Evolutionary conservation across 2,888 invertebrate genomes (phyloP).

Genomic region (Pilophorus perplexus): DNA sequence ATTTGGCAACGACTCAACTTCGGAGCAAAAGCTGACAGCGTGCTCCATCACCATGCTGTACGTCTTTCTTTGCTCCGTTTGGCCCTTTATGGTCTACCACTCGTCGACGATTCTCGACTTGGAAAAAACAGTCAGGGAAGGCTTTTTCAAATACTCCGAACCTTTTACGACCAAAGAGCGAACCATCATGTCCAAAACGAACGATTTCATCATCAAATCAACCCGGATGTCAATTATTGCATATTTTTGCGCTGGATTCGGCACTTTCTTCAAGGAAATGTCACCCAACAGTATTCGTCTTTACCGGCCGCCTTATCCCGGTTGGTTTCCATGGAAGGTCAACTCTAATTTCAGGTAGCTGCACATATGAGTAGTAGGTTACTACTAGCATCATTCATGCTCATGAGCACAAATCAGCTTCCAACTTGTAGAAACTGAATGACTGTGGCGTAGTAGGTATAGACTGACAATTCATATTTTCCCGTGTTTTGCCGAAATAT

Average conservation of each 20-base stretch:
- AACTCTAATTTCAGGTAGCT: slow-evolving; percentile 7
- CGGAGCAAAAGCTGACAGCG: slow-evolving; percentile 6
- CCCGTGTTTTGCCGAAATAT: too few species aligned
- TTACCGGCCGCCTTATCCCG: slow-evolving; percentile 19
- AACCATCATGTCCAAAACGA: slow-evolving; percentile 14
- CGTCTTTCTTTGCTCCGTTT: slow-evolving; percentile 11
- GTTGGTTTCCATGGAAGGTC: slow-evolving; percentile 26
- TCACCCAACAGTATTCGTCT: slow-evolving; percentile 5
- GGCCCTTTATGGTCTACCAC: slow-evolving; percentile 22
- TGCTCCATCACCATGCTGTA: slow-evolving; percentile 6
- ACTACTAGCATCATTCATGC: neutral
- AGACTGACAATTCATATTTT: too few species aligned
- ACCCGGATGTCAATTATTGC: slow-evolving; percentile 5
- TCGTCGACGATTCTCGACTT: slow-evolving; percentile 11
- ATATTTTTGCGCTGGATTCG: slow-evolving; percentile 20
- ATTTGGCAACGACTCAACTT: neutral
- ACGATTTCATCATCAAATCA: slow-evolving; percentile 7
- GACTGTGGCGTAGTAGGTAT: too few species aligned
- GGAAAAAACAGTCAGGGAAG: neutral
- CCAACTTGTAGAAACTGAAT: too few species aligned
- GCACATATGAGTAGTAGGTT: neutral
- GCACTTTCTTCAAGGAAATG: slow-evolving; percentile 22
- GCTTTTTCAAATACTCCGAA: slow-evolving; percentile 15
- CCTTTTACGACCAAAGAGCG: slow-evolving; percentile 9
- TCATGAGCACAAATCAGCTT: neutral